A percentile compares a stretch with the other conserved stretches of the same genome.
These are phyloP conservation scores for Poecilia gillii DNA, from an alignment of 2,797 vertebrate species.

Conservation along the genomic window DNA sequence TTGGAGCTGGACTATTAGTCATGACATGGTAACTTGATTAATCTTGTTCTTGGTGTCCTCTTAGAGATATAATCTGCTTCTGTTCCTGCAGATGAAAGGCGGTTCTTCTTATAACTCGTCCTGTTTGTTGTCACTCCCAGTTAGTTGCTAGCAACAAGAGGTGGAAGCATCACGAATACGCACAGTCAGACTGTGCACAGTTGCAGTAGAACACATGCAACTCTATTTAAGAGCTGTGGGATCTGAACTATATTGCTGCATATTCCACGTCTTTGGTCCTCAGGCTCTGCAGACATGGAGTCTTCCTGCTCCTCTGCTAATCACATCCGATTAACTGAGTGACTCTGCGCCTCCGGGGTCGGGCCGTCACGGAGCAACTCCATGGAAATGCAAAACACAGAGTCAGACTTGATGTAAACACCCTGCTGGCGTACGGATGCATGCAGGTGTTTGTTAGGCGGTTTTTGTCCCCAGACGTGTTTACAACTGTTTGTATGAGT, in stretches of 20 bases:
- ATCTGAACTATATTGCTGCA: background rate
- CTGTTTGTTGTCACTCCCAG: background rate
- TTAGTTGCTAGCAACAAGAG: background rate
- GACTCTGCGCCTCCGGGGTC: conserved; percentile 30
- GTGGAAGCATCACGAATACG: background rate
- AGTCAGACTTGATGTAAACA: conserved; percentile 7
- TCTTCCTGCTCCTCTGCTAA: conserved; percentile 45
- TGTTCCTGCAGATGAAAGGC: background rate
- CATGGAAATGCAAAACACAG: conserved; percentile 50
- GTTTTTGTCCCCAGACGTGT: conserved; percentile 40
- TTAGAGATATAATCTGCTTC: background rate
- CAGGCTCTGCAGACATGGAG: conserved; percentile 33
- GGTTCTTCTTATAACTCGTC: background rate
- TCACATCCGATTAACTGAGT: conserved; percentile 55
- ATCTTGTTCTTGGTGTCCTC: background rate
- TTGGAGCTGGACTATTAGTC: background rate
- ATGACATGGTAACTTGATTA: background rate
- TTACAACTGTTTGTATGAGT: conserved; percentile 1
- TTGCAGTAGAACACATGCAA: background rate
- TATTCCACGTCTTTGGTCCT: conserved; percentile 41
- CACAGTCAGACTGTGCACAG: background rate
- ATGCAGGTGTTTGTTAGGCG: conserved; percentile 30
- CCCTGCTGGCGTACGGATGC: conserved; percentile 20
- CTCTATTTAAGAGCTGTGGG: too few relatives aligned
- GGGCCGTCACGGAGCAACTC: conserved; percentile 25